Evolutionary conservation across 2,113 vertebrate genomes (phyloP), one percentile per base, ranked within the genome.

Genomic region (Puffinus mauretanicus): DNA sequence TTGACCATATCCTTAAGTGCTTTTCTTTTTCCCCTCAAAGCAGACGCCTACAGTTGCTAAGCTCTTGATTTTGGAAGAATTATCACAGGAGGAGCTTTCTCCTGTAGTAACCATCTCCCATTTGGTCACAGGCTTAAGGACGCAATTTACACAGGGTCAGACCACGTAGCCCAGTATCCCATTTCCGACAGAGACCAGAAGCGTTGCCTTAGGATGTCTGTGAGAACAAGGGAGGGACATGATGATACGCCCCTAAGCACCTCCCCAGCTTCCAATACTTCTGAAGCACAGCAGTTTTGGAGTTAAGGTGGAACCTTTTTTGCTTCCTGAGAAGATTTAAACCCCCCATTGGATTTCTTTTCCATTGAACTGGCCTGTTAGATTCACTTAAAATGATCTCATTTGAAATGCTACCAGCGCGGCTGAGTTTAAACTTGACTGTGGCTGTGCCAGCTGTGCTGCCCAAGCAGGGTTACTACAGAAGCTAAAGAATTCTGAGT

Each of bases 291-390:
- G 44, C 11, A 93, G 52, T 70, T 64, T 58, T 7, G 3, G 42
- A 46, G 26, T 32, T 52, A 70, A 46, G 46, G 27, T 29, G 6
- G 13, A 26, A 29, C 7, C 2, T n/a, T 49, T 94, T 69, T 42
- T 54, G 17, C 11, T 66, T 70, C 26, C 36, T 58, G 18, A 58
- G 36, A 58, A 80, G 18, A 73, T 49, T 73, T 81, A 52, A 76
- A 70, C 15, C 5, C 3, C 5, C 4, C 0, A 1, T 1, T 62
- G n/a, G 13, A 32, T 67, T 84, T 78, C 2, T 67, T 49, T 83
- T 64, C 21, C 22, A 32, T 32, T 71, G 58, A 66, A 42, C n/a
- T 42, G 32, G 16, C 6, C 69, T 67, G 7, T 40, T 32, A 58
- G 30, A 42, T 61, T 84, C 26, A 32, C 60, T 79, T 60, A 83